Conservation (phyloP, 2,797 vertebrate genomes). For the Poecilia gillii region DNA sequence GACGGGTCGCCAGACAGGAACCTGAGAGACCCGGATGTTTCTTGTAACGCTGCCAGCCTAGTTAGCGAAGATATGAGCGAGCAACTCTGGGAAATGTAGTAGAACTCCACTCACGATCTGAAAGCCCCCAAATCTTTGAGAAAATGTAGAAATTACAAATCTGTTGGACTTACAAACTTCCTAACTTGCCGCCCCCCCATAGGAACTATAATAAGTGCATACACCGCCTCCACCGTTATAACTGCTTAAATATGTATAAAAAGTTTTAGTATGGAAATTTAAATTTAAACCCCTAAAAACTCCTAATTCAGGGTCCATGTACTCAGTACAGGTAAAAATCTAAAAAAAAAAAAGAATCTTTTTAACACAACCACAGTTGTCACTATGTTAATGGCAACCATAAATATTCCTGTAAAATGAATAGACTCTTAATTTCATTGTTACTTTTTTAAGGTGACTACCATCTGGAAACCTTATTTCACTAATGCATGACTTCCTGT, state of each 20-base stretch:
- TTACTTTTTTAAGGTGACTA: neutral
- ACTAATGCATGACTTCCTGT: neutral
- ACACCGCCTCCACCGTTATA: neutral
- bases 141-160: neutral
- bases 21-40: constrained; percentile 86
- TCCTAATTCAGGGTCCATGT: neutral
- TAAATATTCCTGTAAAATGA: neutral
- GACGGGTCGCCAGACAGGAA: constrained; percentile 91
- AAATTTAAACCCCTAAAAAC: neutral
- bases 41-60: constrained; percentile 45
- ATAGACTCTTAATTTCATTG: neutral
- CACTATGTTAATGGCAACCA: neutral
- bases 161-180: neutral
- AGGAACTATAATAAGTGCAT: neutral
- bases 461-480: neutral
- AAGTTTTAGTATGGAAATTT: neutral
- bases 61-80: neutral
- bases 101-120: neutral
- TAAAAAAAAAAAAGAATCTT: neutral
- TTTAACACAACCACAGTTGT: neutral
- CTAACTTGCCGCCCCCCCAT: neutral
- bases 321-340: neutral
- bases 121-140: neutral
- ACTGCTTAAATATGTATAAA: neutral
- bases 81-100: constrained; percentile 1